A percentile compares a stretch with the other conserved stretches of the same genome.
Evolutionary conservation across 2,888 invertebrate species (phyloP).

Genomic region (Tinea pellionella): DNA sequence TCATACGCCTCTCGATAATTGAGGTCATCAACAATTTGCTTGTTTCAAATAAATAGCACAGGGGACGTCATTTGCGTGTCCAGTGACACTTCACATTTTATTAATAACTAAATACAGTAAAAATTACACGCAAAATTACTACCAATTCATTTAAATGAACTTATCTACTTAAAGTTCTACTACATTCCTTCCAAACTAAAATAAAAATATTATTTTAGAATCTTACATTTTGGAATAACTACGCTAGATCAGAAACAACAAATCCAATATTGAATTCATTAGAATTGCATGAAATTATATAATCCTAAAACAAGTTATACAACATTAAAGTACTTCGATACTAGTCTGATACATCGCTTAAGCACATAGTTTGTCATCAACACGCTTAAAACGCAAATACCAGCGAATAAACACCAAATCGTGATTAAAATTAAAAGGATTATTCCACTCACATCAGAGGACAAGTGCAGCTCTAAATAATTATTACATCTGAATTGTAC

Average conservation of each 20-base stretch:
- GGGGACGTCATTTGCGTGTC: background rate
- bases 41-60: background rate
- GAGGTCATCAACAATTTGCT: background rate
- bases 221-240: too few relatives aligned
- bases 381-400: background rate
- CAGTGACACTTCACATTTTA: background rate
- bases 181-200: too few relatives aligned
- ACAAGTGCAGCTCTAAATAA: slow-evolving; percentile 40
- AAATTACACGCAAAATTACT: too few relatives aligned
- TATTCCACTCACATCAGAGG: slow-evolving; percentile 31
- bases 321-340: background rate
- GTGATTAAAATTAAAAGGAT: slow-evolving; percentile 35
- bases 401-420: slow-evolving; percentile 23
- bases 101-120: background rate
- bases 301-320: background rate
- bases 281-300: background rate
- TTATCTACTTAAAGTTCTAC: too few relatives aligned
- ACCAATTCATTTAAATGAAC: background rate
- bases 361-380: background rate
- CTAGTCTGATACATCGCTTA: background rate
- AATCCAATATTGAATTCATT: background rate
- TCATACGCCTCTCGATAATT: background rate
- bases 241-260: too few relatives aligned
- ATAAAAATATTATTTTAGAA: too few relatives aligned
- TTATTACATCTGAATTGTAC: slow-evolving; percentile 32